phyloP scores from a whole-genome alignment of 2,888 invertebrate species.

The Agriopis aurantiaria region DNA sequence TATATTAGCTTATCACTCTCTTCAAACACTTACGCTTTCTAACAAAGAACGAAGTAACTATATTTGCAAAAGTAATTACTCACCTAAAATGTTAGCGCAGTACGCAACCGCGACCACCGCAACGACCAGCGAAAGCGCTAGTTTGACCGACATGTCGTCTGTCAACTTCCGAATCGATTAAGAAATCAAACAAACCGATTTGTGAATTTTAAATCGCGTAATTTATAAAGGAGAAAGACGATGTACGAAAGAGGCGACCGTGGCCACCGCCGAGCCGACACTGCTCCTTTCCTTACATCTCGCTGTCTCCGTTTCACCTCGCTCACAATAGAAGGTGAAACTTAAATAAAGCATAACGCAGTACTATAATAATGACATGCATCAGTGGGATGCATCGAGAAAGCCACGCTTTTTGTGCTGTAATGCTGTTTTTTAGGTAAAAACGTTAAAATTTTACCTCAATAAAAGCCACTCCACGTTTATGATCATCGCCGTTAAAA shows the following conservation, averaged over 20 bases:
- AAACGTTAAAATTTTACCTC: too few species aligned
- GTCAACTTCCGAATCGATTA: constrained; percentile 49
- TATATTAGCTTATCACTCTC: constrained; percentile 7
- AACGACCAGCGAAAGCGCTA: constrained; percentile 69
- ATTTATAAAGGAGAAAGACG: constrained; percentile 58
- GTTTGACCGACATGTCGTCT: constrained; percentile 73
- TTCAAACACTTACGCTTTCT: constrained; percentile 3
- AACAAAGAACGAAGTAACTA: not conserved
- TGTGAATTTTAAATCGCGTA: constrained; percentile 61
- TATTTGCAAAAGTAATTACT: constrained; percentile 61
- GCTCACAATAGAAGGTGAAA: constrained; percentile 86
- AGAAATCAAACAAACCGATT: constrained; percentile 50
- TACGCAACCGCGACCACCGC: constrained; percentile 64
- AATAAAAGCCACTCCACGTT: too few species aligned
- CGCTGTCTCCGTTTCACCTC: constrained; percentile 78
- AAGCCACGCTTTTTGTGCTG: constrained; percentile 59
- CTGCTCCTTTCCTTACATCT: constrained; percentile 82
- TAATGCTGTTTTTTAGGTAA: constrained; percentile 1
- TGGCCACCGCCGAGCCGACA: constrained; percentile 72
- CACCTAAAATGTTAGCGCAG: constrained; percentile 79
- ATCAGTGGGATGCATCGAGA: constrained; percentile 79
- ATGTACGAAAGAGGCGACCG: constrained; percentile 70
- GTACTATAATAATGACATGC: constrained; percentile 71
- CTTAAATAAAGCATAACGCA: constrained; percentile 84
- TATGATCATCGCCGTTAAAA: too few species aligned